Percentiles rank a stretch among this genome's conserved stretches.
phyloP scores from a whole-genome alignment of 2,113 vertebrate genomes.

The Forbesichthys agassizii region DNA sequence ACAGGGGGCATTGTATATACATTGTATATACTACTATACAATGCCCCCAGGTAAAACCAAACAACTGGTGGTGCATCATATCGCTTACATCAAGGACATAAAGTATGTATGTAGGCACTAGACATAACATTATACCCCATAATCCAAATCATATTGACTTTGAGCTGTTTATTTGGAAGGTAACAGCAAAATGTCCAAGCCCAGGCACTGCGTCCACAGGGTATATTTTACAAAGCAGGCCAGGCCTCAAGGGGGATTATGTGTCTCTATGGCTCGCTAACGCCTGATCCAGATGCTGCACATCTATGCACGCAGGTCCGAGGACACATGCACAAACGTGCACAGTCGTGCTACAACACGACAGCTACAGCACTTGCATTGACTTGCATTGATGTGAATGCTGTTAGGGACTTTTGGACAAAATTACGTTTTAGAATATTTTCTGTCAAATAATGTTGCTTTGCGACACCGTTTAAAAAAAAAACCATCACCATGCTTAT shows the following conservation, averaged over 20 bases:
- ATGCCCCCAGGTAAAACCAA: neutral
- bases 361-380: neutral
- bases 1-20: no score
- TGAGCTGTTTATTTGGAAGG: constrained; percentile 16
- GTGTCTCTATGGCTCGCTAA: constrained; percentile 44
- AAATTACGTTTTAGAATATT: neutral
- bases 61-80: neutral
- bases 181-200: constrained; percentile 11
- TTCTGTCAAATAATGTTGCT: constrained; percentile 19
- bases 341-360: neutral
- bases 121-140: constrained; percentile 21
- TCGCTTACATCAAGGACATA: constrained; percentile 8
- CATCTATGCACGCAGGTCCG: constrained; percentile 42
- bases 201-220: constrained; percentile 43
- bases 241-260: constrained; percentile 53
- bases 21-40: neutral
- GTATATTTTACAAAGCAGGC: constrained; percentile 46
- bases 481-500: constrained; percentile 35
- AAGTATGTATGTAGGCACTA: neutral
- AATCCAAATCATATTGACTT: constrained; percentile 19
- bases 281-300: constrained; percentile 58
- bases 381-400: neutral
- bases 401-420: no score
- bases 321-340: constrained; percentile 20
- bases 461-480: constrained; percentile 21